Percentiles rank a stretch among this genome's conserved stretches.
Conservation (phyloP, 53 echinoderm and acorn worm species). For the Temnopleurus reevesii region DNA sequence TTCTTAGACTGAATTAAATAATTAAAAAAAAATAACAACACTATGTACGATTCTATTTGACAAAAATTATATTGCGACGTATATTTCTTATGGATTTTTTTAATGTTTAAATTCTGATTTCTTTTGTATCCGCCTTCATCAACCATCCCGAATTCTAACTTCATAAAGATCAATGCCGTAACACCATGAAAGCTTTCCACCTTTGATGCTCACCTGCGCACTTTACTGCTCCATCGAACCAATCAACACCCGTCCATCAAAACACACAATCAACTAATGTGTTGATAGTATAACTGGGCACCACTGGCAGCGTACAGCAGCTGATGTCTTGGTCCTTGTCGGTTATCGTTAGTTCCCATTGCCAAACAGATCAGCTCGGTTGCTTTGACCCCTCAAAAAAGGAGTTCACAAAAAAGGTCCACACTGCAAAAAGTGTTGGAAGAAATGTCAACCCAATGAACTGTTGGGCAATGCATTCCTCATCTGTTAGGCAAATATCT, state of each 20-base stretch:
- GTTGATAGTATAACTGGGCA: not conserved
- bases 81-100: too few relatives aligned
- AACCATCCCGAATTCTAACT: not conserved
- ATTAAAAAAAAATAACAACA: not conserved
- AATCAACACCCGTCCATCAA: not conserved
- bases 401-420: not conserved
- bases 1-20: too few relatives aligned
- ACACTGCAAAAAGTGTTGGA: too few relatives aligned
- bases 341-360: not conserved
- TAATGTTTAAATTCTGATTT: too few relatives aligned
- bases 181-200: not conserved
- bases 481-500: too few relatives aligned
- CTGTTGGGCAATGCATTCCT: too few relatives aligned
- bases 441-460: too few relatives aligned
- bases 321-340: not conserved
- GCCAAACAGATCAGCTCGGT: not conserved
- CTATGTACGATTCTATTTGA: not conserved
- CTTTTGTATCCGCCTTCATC: too few relatives aligned
- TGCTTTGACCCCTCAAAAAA: not conserved
- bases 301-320: not conserved
- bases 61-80: not conserved
- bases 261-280: not conserved
- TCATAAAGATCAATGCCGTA: too few relatives aligned
- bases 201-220: slow-evolving; percentile 13
- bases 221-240: not conserved